These are phyloP conservation scores for Agapornis roseicollis DNA, from an alignment of 2,113 vertebrate genomes.

Conservation along the genomic window DNA sequence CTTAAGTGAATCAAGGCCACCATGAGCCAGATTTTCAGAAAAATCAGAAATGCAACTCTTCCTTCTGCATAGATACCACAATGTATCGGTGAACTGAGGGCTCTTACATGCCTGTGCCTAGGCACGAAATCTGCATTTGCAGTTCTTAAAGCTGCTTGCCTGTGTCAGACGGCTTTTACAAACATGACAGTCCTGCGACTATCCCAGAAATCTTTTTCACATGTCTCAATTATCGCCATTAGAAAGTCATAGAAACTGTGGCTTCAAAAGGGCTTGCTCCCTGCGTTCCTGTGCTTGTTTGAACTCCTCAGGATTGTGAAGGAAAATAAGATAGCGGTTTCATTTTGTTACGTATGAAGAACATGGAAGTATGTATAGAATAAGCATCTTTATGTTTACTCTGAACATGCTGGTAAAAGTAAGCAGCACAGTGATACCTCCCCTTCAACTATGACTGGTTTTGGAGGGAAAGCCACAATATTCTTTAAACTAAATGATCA, in stretches of 20 bases:
- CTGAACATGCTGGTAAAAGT: not conserved
- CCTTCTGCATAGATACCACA: not conserved
- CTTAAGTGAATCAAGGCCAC: slow-evolving; percentile 56
- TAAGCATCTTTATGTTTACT: not conserved
- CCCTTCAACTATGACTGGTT: not conserved
- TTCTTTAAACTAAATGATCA: not conserved
- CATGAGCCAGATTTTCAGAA: slow-evolving; percentile 18
- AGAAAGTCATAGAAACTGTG: not conserved
- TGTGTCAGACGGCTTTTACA: not conserved
- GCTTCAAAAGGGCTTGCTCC: not conserved
- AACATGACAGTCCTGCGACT: not conserved
- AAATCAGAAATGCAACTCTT: not conserved
- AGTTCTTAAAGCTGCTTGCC: not conserved
- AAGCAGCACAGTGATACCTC: not conserved
- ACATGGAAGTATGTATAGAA: not conserved
- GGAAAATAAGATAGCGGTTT: not conserved
- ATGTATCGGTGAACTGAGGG: fast-evolving
- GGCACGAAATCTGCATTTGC: not conserved
- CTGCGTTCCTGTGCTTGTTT: not conserved
- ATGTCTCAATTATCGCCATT: not conserved
- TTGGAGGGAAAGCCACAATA: not conserved
- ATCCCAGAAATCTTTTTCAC: not conserved
- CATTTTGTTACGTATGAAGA: not conserved
- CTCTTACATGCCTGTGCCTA: not conserved
- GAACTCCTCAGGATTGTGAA: not conserved